Percentiles rank a stretch among this genome's conserved stretches.
phyloP scores from a whole-genome alignment of 2,888 invertebrate genomes.

The Steinernema hermaphroditum region DNA sequence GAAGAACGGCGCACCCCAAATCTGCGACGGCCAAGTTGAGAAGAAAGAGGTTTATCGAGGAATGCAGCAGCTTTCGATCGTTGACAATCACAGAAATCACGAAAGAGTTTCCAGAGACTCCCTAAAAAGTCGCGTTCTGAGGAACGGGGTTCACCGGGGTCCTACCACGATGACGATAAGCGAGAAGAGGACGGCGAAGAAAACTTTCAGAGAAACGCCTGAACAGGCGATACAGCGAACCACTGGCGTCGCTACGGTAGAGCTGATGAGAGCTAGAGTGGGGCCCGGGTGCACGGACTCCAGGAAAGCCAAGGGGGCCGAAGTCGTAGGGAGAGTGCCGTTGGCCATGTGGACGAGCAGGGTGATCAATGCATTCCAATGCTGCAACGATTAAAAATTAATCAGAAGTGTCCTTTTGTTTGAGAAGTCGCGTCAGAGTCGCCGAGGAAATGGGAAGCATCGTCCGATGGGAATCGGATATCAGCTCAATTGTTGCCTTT shows the following conservation, averaged over 20 bases:
- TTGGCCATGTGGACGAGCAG: neutral
- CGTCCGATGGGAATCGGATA: too few relatives aligned
- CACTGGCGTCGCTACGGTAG: neutral
- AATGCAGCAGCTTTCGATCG: conserved; percentile 49
- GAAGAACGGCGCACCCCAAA: too few relatives aligned
- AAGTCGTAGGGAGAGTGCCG: neutral
- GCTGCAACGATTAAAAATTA: conserved; percentile 16
- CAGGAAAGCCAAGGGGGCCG: neutral
- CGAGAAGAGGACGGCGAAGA: conserved; percentile 43
- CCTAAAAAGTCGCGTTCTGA: too few relatives aligned
- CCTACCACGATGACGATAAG: conserved; percentile 46
- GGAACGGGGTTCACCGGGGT: too few relatives aligned
- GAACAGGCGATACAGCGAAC: conserved; percentile 13
- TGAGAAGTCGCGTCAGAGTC: too few relatives aligned
- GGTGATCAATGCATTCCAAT: neutral
- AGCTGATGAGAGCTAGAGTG: neutral
- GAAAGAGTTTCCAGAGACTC: conserved; percentile 53
- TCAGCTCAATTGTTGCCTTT: neutral
- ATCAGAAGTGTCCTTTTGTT: neutral
- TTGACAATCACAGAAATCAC: conserved; percentile 50
- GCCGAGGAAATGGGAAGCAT: too few relatives aligned
- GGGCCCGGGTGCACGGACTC: too few relatives aligned
- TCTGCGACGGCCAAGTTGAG: conserved; percentile 56
- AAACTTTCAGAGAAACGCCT: conserved; percentile 66
- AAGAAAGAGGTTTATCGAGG: conserved; percentile 54